phyloP scores from a whole-genome alignment of 2,888 invertebrate genomes.

The Siphlonurus alternatus region DNA sequence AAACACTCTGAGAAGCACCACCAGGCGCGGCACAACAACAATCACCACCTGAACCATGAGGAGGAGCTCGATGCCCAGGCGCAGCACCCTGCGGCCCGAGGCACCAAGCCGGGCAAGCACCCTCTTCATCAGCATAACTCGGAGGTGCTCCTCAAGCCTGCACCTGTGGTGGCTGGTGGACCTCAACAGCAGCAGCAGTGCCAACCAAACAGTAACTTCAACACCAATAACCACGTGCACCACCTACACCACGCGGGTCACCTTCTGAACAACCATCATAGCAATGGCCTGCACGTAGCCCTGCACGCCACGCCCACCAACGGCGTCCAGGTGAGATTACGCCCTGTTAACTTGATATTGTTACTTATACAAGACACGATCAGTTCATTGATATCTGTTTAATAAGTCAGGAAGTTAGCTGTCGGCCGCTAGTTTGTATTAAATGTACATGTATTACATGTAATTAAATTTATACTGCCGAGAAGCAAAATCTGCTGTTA shows the following conservation, averaged over 20 bases:
- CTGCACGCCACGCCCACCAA: background rate
- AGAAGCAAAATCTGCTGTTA: no score
- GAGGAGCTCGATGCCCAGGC: background rate
- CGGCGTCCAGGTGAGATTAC: background rate
- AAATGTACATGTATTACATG: no score
- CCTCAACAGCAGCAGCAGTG: background rate
- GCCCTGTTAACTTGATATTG: no score
- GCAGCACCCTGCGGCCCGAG: background rate
- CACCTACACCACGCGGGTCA: background rate
- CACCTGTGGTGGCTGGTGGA: no score
- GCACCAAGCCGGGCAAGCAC: background rate
- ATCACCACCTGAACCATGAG: background rate
- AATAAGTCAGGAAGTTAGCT: no score
- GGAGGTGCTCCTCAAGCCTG: background rate
- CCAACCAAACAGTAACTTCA: no score
- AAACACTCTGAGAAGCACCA: conserved; percentile 3
- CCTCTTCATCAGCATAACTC: no score
- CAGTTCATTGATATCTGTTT: no score
- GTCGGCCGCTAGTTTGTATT: no score
- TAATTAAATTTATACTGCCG: no score
- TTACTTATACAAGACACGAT: no score
- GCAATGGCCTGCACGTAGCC: background rate
- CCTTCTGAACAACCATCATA: background rate
- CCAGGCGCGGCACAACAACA: conserved; percentile 1
- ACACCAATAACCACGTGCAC: no score